phyloP scores from a whole-genome alignment of 2,888 invertebrate species.

The Diplolepis rosae region DNA sequence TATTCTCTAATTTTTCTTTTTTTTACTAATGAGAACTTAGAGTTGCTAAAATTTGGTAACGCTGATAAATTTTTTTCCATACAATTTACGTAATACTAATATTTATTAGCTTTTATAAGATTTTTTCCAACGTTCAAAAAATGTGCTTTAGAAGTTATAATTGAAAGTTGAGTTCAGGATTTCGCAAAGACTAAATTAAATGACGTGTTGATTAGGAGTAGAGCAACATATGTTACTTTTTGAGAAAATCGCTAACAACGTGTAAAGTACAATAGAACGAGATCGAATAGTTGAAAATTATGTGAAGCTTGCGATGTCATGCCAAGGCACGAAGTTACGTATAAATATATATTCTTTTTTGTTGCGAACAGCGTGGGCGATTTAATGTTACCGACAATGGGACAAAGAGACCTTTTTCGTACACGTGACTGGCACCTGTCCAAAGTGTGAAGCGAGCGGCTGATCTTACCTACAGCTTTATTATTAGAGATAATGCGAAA shows the following conservation, averaged over 20 bases:
- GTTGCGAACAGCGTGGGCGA: constrained; percentile 1
- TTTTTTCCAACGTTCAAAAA: no score
- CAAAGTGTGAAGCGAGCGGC: constrained; percentile 11
- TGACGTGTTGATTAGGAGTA: constrained; percentile 12
- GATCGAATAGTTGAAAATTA: constrained; percentile 57
- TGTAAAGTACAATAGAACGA: constrained; percentile 11
- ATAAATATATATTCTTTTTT: constrained; percentile 7
- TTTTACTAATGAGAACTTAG: no score
- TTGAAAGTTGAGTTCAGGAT: neutral
- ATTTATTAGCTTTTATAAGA: no score
- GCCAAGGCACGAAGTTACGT: constrained; percentile 59
- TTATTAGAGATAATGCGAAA: constrained; percentile 6
- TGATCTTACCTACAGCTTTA: neutral
- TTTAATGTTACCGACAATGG: constrained; percentile 23
- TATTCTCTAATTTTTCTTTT: no score
- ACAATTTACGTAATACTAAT: no score
- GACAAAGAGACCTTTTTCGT: constrained; percentile 20
- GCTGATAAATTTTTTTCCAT: no score
- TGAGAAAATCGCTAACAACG: constrained; percentile 12
- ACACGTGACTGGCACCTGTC: constrained; percentile 24
- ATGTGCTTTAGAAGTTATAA: neutral
- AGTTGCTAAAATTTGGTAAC: no score
- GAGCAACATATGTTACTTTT: constrained; percentile 15
- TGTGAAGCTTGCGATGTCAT: constrained; percentile 57
- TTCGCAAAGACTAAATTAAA: neutral